Evolutionary conservation across 2,113 vertebrate species (phyloP).

Genomic region (Psophia crepitans): DNA sequence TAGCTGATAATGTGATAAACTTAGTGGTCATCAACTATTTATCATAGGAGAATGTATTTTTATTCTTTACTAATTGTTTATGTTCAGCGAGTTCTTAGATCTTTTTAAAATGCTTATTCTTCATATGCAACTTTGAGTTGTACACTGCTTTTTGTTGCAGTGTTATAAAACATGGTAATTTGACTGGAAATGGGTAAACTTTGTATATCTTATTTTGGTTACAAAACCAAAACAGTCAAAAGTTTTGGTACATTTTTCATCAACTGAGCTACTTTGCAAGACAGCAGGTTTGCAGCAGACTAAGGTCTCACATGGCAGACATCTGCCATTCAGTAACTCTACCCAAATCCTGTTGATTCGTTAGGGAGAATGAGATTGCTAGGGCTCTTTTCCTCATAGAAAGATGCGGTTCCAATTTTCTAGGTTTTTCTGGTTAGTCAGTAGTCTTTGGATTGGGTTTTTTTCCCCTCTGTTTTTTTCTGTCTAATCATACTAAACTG

Average conservation of each 20-base stretch:
- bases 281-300: background rate
- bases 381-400: background rate
- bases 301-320: background rate
- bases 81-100: background rate
- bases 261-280: background rate
- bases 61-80: background rate
- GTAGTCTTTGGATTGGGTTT: accelerated
- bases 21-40: background rate
- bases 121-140: background rate
- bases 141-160: background rate
- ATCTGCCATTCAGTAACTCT: background rate
- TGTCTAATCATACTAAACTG: background rate
- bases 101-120: background rate
- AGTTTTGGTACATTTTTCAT: background rate
- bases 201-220: background rate
- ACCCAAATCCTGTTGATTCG: background rate
- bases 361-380: background rate
- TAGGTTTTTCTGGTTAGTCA: background rate
- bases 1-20: background rate
- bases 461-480: accelerated
- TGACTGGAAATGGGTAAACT: background rate
- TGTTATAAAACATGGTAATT: background rate
- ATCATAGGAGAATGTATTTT: no score
- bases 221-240: background rate
- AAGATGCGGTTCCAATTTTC: background rate